Evolutionary conservation across 2,888 invertebrate species (phyloP).

Genomic region (Catocala sponsa): DNA sequence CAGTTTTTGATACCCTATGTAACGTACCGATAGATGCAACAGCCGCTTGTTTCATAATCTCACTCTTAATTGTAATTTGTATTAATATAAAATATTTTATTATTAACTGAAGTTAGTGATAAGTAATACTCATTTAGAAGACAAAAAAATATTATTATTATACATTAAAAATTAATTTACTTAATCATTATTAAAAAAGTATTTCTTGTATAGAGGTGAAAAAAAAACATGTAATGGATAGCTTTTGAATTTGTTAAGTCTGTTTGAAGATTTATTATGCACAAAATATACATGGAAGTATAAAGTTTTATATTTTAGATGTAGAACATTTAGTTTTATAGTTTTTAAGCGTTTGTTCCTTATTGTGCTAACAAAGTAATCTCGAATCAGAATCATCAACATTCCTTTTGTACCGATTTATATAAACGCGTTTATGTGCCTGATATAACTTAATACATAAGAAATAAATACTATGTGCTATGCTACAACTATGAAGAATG

Average conservation of each 20-base stretch:
- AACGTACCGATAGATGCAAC: not conserved
- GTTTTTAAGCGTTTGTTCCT: slow-evolving; percentile 38
- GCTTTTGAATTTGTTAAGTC: slow-evolving; percentile 42
- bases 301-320: slow-evolving; percentile 2
- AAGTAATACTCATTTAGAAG: slow-evolving; percentile 55
- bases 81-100: slow-evolving; percentile 43
- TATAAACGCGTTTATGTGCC: slow-evolving; percentile 34
- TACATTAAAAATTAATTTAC: slow-evolving; percentile 30
- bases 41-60: slow-evolving; percentile 11
- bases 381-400: slow-evolving; percentile 34
- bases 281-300: slow-evolving; percentile 42
- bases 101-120: slow-evolving; percentile 50
- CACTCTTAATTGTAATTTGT: slow-evolving; percentile 25
- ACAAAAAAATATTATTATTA: slow-evolving; percentile 37
- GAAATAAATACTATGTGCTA: not conserved
- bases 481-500: slow-evolving; percentile 1
- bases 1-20: too few relatives aligned
- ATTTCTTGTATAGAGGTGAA: slow-evolving; percentile 23
- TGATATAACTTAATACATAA: slow-evolving; percentile 23
- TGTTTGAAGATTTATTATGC: slow-evolving; percentile 45
- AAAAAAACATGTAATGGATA: slow-evolving; percentile 24
- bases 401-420: slow-evolving; percentile 27
- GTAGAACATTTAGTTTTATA: slow-evolving; percentile 29
- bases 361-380: slow-evolving; percentile 28
- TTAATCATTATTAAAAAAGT: slow-evolving; percentile 34